Base-by-base conservation (phyloP, 1,140 invertebrate genomes). In the Chironomus tepperi region DNA sequence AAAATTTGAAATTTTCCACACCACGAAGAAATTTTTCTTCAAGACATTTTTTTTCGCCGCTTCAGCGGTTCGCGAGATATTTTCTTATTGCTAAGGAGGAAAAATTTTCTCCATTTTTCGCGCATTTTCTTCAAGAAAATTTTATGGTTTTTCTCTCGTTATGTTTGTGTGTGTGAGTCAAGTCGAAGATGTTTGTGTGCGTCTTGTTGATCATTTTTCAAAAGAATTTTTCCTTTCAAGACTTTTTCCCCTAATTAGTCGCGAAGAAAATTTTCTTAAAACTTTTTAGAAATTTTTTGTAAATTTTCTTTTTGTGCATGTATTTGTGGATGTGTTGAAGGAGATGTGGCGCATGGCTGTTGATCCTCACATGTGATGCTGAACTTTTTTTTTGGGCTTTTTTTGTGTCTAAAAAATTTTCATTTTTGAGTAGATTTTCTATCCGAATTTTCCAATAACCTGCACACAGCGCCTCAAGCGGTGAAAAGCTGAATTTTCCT, bases 221-320 rank as follows among this genome's bases (percentile, higher is more conserved):
- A 34, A 34, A 34, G 24, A 34, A 34, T 34, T 34, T 34, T 34
- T 34, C 24, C 24, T 34, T 34, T 34, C 24, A 34, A 34, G 24
- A 34, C 24, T 34, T 34, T 57, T 57, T 57, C 47, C 47, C 47
- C 47, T 57, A 57, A 57, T 57, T 57, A 57, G 47, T 57, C 47
- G 47, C 47, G 47, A 57, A 57, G 47, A 34, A 57, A 57, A 57
- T 57, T 57, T 57, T 57, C 47, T 57, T 57, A 34, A 34, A 34
- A 34, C 24, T 34, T 34, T 34, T 34, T 34, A 2, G 2, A 34
- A 34, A 34, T 34, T 34, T 34, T 34, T 34, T n/a, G n/a, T n/a
- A n/a, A n/a, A n/a, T 34, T 34, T 5, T 34, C 24, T 2, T 34
- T 34, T 34, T 34, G 24, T 34, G 5, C 1, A 34, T 34, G 24